Conservation (phyloP, 2,888 invertebrate genomes). For the Mechanitis messenoides region DNA sequence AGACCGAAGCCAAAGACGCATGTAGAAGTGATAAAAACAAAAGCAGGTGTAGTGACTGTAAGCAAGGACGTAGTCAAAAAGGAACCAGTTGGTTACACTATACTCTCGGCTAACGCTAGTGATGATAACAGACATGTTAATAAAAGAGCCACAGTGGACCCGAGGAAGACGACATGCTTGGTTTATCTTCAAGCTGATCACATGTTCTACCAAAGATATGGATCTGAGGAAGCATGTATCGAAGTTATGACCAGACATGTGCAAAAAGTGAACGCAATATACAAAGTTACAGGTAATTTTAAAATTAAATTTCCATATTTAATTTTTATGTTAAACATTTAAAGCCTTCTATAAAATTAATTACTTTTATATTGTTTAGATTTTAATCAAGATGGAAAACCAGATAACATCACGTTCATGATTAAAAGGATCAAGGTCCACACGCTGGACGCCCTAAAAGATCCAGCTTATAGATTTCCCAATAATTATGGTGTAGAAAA, state of each 20-base stretch:
- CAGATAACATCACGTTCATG: slow-evolving; percentile 96
- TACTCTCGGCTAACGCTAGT: slow-evolving; percentile 64
- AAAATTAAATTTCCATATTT: neutral
- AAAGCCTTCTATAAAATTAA: slow-evolving; percentile 5
- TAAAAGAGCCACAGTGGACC: slow-evolving; percentile 84
- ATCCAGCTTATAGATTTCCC: slow-evolving; percentile 91
- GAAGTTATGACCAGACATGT: slow-evolving; percentile 97
- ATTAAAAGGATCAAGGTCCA: slow-evolving; percentile 97
- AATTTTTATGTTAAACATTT: neutral
- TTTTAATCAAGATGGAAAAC: slow-evolving; percentile 93
- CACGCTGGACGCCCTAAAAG: slow-evolving; percentile 88
- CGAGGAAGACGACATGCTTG: slow-evolving; percentile 94
- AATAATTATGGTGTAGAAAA: slow-evolving; percentile 99
- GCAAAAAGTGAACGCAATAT: slow-evolving; percentile 93
- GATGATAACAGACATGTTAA: slow-evolving; percentile 79
- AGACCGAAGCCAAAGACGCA: slow-evolving; percentile 81
- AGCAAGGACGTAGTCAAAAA: slow-evolving; percentile 80
- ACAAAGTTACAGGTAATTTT: slow-evolving; percentile 84
- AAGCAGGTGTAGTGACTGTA: slow-evolving; percentile 79
- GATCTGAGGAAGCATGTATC: slow-evolving; percentile 94
- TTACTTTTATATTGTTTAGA: slow-evolving; percentile 72
- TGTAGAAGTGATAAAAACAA: slow-evolving; percentile 81
- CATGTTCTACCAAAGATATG: slow-evolving; percentile 96
- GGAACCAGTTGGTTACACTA: slow-evolving; percentile 69
- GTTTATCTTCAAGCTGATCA: slow-evolving; percentile 97